These are phyloP conservation scores for Metaphire vulgaris DNA, from an alignment of 1,140 invertebrate genomes.

Conservation along the genomic window DNA sequence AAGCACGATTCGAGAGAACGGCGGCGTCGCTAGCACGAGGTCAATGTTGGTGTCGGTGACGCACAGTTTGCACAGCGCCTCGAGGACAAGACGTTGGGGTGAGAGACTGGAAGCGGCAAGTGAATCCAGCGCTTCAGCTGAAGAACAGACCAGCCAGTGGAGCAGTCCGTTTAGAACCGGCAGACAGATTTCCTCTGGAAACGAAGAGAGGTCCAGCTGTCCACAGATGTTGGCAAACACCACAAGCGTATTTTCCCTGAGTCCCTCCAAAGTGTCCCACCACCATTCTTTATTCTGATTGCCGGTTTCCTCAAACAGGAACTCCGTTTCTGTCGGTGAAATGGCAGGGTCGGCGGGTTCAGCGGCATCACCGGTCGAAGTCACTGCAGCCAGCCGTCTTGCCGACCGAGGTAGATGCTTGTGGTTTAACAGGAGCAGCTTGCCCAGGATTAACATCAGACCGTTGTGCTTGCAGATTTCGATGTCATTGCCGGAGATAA, in stretches of 20 bases:
- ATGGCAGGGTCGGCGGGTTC: too few species aligned
- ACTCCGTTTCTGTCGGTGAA: neutral
- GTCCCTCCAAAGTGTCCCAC: slow-evolving; percentile 86
- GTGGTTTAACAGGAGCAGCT: slow-evolving; percentile 59
- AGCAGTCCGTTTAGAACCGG: slow-evolving; percentile 86
- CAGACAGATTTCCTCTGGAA: slow-evolving; percentile 82
- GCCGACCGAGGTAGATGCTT: slow-evolving; percentile 39
- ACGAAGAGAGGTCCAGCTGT: slow-evolving; percentile 75
- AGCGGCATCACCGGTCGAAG: neutral
- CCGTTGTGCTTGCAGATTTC: slow-evolving; percentile 82
- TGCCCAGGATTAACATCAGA: slow-evolving; percentile 82
- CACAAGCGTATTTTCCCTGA: slow-evolving; percentile 88
- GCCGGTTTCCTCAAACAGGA: neutral
- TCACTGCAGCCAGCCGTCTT: slow-evolving; percentile 34
- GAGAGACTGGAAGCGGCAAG: slow-evolving; percentile 59
- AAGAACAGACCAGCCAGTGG: slow-evolving; percentile 92
- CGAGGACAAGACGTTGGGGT: slow-evolving; percentile 84
- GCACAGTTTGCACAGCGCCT: slow-evolving; percentile 94
- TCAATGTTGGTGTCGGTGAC: slow-evolving; percentile 95
- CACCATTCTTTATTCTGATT: slow-evolving; percentile 64
- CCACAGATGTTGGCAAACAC: slow-evolving; percentile 88
- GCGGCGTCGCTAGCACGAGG: slow-evolving; percentile 90
- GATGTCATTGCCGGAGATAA: slow-evolving; percentile 88
- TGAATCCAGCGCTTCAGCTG: slow-evolving; percentile 83
- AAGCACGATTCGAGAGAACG: slow-evolving; percentile 80